These are phyloP conservation scores for Drosophila funebris DNA, from an alignment of 1,140 invertebrate genomes.

Conservation along the genomic window DNA sequence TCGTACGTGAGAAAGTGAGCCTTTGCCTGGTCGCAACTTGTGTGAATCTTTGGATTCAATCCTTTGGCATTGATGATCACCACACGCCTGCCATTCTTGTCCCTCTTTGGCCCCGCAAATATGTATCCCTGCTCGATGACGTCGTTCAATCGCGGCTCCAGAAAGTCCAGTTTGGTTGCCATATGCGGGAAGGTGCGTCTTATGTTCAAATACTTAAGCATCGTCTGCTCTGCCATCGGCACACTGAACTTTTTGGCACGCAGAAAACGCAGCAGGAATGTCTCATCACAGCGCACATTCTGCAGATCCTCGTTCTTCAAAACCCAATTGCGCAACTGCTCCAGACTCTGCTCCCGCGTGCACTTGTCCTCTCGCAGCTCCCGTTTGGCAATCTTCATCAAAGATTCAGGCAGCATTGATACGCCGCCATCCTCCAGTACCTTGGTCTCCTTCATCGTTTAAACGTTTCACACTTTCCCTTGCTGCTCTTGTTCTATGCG, in stretches of 20 bases:
- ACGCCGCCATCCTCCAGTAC: slow-evolving; percentile 43
- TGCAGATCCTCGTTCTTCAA: slow-evolving; percentile 87
- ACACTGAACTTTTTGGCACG: slow-evolving; percentile 91
- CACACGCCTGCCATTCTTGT: slow-evolving; percentile 88
- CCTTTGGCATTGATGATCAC: slow-evolving; percentile 88
- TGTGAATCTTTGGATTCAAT: slow-evolving; percentile 87
- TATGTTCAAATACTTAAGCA: slow-evolving; percentile 92
- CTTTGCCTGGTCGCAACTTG: slow-evolving; percentile 87
- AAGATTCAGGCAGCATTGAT: slow-evolving; percentile 75
- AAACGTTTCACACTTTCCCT: not conserved
- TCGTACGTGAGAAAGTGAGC: slow-evolving; percentile 89
- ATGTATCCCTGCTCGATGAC: slow-evolving; percentile 88
- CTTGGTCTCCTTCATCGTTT: slow-evolving; percentile 65
- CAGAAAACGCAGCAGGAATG: slow-evolving; percentile 90
- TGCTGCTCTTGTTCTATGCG: slow-evolving; percentile 2
- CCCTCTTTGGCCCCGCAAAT: slow-evolving; percentile 89
- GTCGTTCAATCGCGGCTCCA: slow-evolving; percentile 86
- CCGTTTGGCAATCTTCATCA: slow-evolving; percentile 85
- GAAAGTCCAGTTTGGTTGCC: slow-evolving; percentile 87
- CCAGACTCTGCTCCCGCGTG: slow-evolving; percentile 86
- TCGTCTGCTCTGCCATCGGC: slow-evolving; percentile 90
- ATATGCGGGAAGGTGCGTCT: slow-evolving; percentile 87
- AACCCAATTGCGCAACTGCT: slow-evolving; percentile 88
- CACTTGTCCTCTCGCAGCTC: slow-evolving; percentile 88
- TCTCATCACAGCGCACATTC: slow-evolving; percentile 89